phyloP scores from a whole-genome alignment of 1,140 invertebrate genomes.

The Drosophila sp. region DNA sequence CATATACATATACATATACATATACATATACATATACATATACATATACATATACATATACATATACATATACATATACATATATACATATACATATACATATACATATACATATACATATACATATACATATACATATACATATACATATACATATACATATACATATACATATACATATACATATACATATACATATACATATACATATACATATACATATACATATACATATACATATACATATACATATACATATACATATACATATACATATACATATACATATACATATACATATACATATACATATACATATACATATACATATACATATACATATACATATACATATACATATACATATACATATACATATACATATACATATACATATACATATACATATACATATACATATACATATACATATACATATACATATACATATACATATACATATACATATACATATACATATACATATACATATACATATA shows the following conservation, averaged over 20 bases:
- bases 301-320: not conserved
- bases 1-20: conserved; percentile 9
- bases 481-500: not conserved
- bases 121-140: conserved; percentile 8
- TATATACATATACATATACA: not conserved
- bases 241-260: not conserved
- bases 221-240: not conserved
- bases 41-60: not conserved
- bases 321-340: not conserved
- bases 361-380: not conserved
- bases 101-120: conserved; percentile 3
- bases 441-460: conserved; percentile 1
- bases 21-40: not conserved
- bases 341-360: conserved; percentile 1
- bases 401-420: too few relatives aligned
- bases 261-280: not conserved
- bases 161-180: conserved; percentile 4
- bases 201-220: not conserved
- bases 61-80: not conserved
- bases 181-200: not conserved
- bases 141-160: conserved; percentile 2
- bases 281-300: not conserved
- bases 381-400: not conserved
- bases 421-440: too few relatives aligned
- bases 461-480: conserved; percentile 10